Evolutionary conservation across 1,140 invertebrate genomes (phyloP).

Genomic region (Drosophila sucinea): DNA sequence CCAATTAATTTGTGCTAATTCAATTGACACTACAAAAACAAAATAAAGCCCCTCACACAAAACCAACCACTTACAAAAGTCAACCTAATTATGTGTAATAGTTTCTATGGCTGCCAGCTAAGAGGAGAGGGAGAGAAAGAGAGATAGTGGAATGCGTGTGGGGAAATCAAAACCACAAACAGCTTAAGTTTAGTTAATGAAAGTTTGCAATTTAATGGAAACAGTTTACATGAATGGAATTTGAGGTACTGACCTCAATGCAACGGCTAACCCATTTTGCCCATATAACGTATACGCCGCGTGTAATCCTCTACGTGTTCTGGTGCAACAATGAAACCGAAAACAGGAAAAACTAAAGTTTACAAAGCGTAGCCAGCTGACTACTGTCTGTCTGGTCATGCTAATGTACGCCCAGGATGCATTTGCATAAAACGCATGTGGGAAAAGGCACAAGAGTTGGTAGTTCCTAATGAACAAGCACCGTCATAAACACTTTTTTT

Average conservation of each 20-base stretch:
- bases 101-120: conserved; percentile 47
- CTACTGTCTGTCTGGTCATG: conserved; percentile 39
- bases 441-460: neutral
- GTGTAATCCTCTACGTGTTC: conserved; percentile 24
- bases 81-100: conserved; percentile 65
- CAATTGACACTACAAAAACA: conserved; percentile 39
- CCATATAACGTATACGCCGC: conserved; percentile 43
- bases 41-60: conserved; percentile 14
- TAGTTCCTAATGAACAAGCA: conserved; percentile 56
- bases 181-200: conserved; percentile 53
- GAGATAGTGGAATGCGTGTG: neutral
- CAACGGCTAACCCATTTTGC: conserved; percentile 18
- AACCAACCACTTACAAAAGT: conserved; percentile 36
- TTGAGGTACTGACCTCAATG: conserved; percentile 29
- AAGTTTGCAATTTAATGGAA: conserved; percentile 51
- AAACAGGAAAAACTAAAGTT: conserved; percentile 39
- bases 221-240: conserved; percentile 12
- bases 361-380: conserved; percentile 31
- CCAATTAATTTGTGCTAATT: conserved; percentile 67
- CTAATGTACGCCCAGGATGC: conserved; percentile 51
- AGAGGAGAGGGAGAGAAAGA: neutral
- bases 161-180: conserved; percentile 46
- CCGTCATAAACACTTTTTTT: conserved; percentile 52
- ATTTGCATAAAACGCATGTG: conserved; percentile 54
- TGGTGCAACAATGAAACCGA: conserved; percentile 54